Conservation (phyloP, 2,888 invertebrate species). For the Heliconius hortense region DNA sequence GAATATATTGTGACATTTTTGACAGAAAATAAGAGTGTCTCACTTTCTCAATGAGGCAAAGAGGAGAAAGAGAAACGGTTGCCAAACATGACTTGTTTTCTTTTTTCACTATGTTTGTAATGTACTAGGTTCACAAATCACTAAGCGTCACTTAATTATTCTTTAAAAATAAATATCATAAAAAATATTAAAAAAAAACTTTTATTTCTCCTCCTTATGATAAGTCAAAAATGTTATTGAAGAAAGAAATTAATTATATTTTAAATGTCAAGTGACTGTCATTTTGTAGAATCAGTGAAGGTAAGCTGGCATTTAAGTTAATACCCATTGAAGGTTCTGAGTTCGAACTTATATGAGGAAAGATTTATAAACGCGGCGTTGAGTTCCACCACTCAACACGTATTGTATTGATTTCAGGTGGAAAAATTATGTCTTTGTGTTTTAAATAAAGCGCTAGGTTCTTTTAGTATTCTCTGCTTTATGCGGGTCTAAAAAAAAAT, state of each 20-base stretch:
- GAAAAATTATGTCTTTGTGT: too few relatives aligned
- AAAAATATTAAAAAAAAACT: too few relatives aligned
- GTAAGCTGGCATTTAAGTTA: neutral
- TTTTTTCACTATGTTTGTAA: too few relatives aligned
- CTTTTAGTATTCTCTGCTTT: too few relatives aligned
- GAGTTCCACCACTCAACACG: neutral
- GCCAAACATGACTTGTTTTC: neutral
- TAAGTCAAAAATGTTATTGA: too few relatives aligned
- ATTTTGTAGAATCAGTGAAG: constrained; percentile 1
- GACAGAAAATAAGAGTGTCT: neutral
- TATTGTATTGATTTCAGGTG: too few relatives aligned
- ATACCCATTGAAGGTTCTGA: neutral
- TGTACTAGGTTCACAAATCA: too few relatives aligned
- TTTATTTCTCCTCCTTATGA: too few relatives aligned
- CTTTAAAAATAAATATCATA: neutral
- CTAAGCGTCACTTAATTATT: neutral
- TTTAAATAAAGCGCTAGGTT: neutral
- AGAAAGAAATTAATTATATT: neutral
- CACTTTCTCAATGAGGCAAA: neutral
- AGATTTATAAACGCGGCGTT: neutral
- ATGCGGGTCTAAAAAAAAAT: too few relatives aligned
- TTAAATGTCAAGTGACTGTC: constrained; percentile 5
- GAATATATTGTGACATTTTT: too few relatives aligned
- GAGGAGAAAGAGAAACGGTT: neutral
- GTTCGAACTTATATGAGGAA: neutral